Evolutionary conservation across 2,888 invertebrate species (phyloP), one percentile per base, ranked within the genome.

Genomic region (Melanotus villosus): DNA sequence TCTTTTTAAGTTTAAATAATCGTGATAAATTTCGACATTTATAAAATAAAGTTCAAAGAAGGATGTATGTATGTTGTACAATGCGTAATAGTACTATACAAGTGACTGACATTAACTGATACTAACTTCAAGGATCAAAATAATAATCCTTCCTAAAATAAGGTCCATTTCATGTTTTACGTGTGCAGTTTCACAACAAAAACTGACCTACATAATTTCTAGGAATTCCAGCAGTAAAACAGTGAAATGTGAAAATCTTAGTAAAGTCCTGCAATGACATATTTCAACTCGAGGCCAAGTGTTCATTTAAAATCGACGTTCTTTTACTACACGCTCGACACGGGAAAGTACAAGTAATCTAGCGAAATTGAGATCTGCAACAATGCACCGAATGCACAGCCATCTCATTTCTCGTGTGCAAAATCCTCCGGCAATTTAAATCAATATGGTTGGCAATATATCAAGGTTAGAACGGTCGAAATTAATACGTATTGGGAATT

Each of bases 241-340:
- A 47, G 19, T 47, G n/a, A 47, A 47, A 47, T 26, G 19, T 23
- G n/a, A n/a, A 23, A 47, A 47, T 47, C 47, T 47, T 26, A 23
- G 19, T 23, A 23, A 47, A 47, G 47, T 23, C 47, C n/a, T 47
- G 47, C 47, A 26, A 23, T 21, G 47, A 47, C 47, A 47, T 47
- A 47, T 47, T 47, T 47, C 23, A 47, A 23, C 32, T 14, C 34
- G 32, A 30, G 32, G 52, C 32, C 32, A 52, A 52, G 32, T 32
- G 52, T 16, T 32, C 52, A 52, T 6, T 52, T 32, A 52, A 47
- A 52, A 52, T 52, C 52, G 52, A 52, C 52, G 47, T 47, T 47
- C 47, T 47, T 47, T n/a, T 19, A 7, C n/a, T n/a, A n/a, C 23
- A 47, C 18, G 23, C 1, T 12, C 3, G 16, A 18, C 30, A 16